Conservation (phyloP, 2,113 vertebrate genomes). For the Galbula dea region DNA sequence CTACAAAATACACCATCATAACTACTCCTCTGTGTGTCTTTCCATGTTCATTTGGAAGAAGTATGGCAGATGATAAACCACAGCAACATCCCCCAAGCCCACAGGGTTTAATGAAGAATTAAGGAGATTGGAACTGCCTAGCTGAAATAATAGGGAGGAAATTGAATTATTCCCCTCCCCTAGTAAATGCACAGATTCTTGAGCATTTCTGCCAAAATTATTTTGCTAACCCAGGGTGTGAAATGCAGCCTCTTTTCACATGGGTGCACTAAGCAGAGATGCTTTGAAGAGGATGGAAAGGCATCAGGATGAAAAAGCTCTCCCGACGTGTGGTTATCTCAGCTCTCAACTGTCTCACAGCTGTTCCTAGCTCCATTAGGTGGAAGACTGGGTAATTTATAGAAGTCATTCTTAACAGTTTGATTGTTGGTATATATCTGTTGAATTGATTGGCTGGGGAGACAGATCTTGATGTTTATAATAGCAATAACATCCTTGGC, state of each 20-base stretch:
- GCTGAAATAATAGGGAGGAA: conserved; percentile 71
- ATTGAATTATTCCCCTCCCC: conserved; percentile 72
- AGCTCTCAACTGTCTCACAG: conserved; percentile 74
- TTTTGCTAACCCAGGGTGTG: conserved; percentile 53
- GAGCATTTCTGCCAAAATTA: conserved; percentile 59
- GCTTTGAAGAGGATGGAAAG: conserved; percentile 41
- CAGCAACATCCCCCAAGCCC: conserved; percentile 43
- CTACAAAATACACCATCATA: conserved; percentile 32
- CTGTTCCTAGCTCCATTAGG: conserved; percentile 74
- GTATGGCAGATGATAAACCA: conserved; percentile 41
- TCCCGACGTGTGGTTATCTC: conserved; percentile 52
- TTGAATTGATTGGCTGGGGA: conserved; percentile 76
- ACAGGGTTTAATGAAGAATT: conserved; percentile 74
- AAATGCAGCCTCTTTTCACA: conserved; percentile 68
- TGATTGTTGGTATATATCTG: conserved; percentile 81
- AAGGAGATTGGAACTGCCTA: conserved; percentile 50
- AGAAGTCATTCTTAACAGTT: conserved; percentile 77
- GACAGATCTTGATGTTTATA: conserved; percentile 80
- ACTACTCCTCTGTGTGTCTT: conserved; percentile 64
- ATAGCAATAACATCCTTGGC: conserved; percentile 76
- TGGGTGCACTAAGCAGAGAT: conserved; percentile 67
- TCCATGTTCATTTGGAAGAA: conserved; percentile 41
- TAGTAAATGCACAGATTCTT: conserved; percentile 70
- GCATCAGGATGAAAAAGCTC: conserved; percentile 67
- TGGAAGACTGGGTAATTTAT: conserved; percentile 73